Percentiles rank a stretch among this genome's conserved stretches.
These are phyloP conservation scores for Cavia aperea DNA, from an alignment of 2,113 vertebrate genomes.

Conservation along the genomic window DNA sequence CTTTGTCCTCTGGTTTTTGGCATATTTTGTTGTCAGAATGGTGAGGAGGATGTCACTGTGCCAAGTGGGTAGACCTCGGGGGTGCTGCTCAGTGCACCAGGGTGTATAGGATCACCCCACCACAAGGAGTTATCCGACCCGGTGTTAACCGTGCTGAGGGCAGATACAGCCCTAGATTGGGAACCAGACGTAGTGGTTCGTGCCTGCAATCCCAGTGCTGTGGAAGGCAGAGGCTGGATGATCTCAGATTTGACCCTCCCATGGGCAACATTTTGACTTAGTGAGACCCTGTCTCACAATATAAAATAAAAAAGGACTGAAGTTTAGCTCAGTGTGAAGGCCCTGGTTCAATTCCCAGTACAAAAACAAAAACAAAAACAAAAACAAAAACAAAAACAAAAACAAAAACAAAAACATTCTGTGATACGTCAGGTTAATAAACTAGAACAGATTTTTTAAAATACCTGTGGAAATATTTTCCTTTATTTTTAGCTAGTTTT, in stretches of 20 bases:
- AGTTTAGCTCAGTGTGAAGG: background rate
- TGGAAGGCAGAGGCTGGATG: background rate
- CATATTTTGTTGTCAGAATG: background rate
- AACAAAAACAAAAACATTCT: background rate
- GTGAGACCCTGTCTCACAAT: background rate
- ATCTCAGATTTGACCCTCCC: background rate
- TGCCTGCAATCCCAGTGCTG: background rate
- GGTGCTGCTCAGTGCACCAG: accelerated
- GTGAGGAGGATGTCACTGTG: accelerated
- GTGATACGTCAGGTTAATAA: background rate
- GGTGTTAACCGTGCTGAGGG: accelerated
- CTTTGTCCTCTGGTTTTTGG: too few relatives aligned
- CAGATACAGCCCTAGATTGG: background rate
- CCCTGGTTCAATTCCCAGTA: background rate
- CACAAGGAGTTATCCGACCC: background rate
- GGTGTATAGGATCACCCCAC: accelerated
- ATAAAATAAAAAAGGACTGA: background rate
- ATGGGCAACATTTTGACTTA: background rate
- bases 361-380: background rate
- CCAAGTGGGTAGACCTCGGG: background rate
- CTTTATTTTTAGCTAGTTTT: background rate
- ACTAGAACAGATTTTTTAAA: background rate
- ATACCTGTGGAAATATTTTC: background rate
- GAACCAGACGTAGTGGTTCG: background rate
- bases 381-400: background rate